Base-by-base conservation (phyloP, 2,113 vertebrate genomes). In the Nematolebias whitei region DNA sequence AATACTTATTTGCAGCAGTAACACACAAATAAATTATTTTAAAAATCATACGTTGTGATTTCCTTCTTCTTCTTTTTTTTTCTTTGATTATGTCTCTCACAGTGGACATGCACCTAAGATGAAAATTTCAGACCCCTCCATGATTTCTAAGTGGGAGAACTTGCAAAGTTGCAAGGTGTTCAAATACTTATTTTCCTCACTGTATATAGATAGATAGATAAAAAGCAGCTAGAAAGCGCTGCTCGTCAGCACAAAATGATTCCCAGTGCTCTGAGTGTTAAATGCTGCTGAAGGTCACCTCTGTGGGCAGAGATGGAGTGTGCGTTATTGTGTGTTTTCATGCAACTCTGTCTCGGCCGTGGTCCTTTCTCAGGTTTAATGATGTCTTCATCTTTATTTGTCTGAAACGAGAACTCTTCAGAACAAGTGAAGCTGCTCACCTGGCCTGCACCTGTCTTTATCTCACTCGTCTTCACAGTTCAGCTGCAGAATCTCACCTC, bases 241-340 rank as follows among this genome's bases (percentile, higher is more conserved):
- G 72, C 71, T 63, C 52, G 78, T 80, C 76, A 79, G 79, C 79
- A 84, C 13, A 74, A 71, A 26, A 29, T 55, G 2, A 56, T 53
- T 60, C 44, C 20, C 44, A 39, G 54, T 29, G 2, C 58, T 14
- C 40, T 75, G 18, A 68, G 59, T 62, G 57, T 55, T 54, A 29
- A 62, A 76, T 75, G 38, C 41, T 63, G 47, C 47, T 76, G 75
- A 87, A 87, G 85, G 86, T 78, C 76, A 72, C 45, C 39, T 62
- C 55, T 59, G 53, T 54, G 69, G 26, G 60, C 26, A 6, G 39
- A 62, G 47, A 38, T 26, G 23, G 15, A 13, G 69, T 13, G 3
- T 22, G 44, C 18, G 38, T 68, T 2, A 40, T n/a, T 14, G 50
- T 43, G 53, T 13, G 43, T 20, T 61, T 77, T 69, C 23, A 58